Conservation (phyloP, 2,888 invertebrate species). For the Pseudococcus jackbeardsleyi region DNA sequence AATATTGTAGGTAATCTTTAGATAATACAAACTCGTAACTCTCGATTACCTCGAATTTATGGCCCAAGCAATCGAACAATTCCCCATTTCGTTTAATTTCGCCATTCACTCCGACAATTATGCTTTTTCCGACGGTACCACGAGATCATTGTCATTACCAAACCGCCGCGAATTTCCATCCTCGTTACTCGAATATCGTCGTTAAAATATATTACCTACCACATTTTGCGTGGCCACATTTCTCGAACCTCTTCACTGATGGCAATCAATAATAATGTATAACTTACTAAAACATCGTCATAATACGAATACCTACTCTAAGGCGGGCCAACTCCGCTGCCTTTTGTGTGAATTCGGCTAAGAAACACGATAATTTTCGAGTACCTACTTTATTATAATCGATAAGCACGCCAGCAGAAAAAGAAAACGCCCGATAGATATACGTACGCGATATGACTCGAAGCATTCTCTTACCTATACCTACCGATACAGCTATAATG, state of each 20-base stretch:
- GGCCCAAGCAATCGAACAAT: too few species aligned
- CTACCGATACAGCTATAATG: background rate
- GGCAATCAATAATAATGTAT: background rate
- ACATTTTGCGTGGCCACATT: background rate
- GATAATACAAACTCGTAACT: too few species aligned
- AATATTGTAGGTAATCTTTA: too few species aligned
- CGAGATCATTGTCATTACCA: too few species aligned
- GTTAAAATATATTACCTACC: background rate
- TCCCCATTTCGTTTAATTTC: too few species aligned
- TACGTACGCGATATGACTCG: background rate
- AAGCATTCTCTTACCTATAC: background rate
- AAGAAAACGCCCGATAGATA: background rate
- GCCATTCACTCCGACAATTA: too few species aligned
- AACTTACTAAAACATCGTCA: background rate
- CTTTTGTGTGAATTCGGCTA: background rate
- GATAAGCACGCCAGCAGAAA: background rate
- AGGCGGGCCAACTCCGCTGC: background rate
- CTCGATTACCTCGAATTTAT: too few species aligned
- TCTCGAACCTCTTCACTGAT: background rate
- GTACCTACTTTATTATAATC: constrained; percentile 11
- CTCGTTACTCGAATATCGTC: too few species aligned
- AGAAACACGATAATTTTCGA: constrained; percentile 15
- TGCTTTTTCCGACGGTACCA: too few species aligned
- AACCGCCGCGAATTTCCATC: too few species aligned
- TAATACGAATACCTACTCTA: background rate